Base-by-base conservation (phyloP, 1,140 invertebrate genomes). In the Thereuonema tuberculata region DNA sequence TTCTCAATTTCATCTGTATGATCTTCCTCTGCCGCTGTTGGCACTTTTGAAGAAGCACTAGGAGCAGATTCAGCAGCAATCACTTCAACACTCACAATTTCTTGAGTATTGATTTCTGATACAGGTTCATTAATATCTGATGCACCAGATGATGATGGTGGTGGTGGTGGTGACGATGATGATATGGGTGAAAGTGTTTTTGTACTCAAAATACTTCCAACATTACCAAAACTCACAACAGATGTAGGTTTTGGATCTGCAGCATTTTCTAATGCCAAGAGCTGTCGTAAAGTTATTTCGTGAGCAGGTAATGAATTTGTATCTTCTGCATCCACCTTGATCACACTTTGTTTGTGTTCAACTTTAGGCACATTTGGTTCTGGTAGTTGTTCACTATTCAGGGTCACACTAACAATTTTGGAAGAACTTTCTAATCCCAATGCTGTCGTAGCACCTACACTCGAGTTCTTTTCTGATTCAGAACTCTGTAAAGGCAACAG, bases 401-500 rank as follows among this genome's bases (percentile, higher is more conserved):
- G 53, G 14, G 68, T 53, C 2, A 63, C 60, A 15, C 24, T 54
- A 43, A 47, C 60, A 29, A 37, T 43, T 26, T 60, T 67, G 15
- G 70, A 66, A 0, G 63, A 52, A n/a, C 69, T 67, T 56, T 74
- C 73, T 0, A 71, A 67, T 1, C 64, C 17, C 74, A 70, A 76
- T 58, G 62, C 65, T 27, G 69, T 78, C 67, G 69, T 77, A 23
- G 31, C 37, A 62, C 59, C 58, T 49, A 58, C 53, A 60, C 21
- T 47, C 57, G 58, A 31, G 58, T 64, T n/a, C n/a, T n/a, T n/a
- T n/a, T n/a, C n/a, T n/a, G n/a, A n/a, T n/a, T n/a, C n/a, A n/a
- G n/a, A n/a, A n/a, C n/a, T n/a, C n/a, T n/a, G n/a, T n/a, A n/a
- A n/a, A n/a, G n/a, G n/a, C n/a, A n/a, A n/a, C n/a, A n/a, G n/a